Evolutionary conservation across 2,797 vertebrate species (phyloP).

Genomic region (Gymnoscopelus braueri): DNA sequence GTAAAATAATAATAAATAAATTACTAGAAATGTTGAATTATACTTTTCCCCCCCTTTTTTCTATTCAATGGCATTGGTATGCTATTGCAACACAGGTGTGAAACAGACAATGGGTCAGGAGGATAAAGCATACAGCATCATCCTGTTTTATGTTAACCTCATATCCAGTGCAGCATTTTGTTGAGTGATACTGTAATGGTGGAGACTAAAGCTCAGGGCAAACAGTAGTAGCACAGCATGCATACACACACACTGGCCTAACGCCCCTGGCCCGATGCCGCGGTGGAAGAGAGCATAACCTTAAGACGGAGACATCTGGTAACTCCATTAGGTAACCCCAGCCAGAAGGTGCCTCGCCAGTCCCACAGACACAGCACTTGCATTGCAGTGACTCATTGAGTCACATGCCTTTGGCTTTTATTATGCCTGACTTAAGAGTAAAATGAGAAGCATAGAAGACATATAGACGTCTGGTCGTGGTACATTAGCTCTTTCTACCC

Average conservation of each 20-base stretch:
- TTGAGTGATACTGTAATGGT: neutral
- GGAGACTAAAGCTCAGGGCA: neutral
- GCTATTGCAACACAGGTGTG: too few species aligned
- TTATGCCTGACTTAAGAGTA: conserved; percentile 4
- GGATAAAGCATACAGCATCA: neutral
- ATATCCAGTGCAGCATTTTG: neutral
- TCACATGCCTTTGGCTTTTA: conserved; percentile 46
- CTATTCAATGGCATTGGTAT: too few species aligned
- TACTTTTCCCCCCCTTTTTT: too few species aligned
- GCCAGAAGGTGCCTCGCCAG: conserved; percentile 5
- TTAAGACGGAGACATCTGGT: conserved; percentile 13
- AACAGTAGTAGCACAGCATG: neutral
- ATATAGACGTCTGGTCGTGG: conserved; percentile 42
- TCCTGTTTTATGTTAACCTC: neutral
- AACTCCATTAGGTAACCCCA: conserved; percentile 15
- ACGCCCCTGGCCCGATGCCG: conserved; percentile 7
- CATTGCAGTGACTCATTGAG: neutral
- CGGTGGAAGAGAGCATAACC: neutral
- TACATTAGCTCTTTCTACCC: neutral
- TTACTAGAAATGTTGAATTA: too few species aligned
- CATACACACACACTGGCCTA: neutral
- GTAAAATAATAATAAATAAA: too few species aligned
- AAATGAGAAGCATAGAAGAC: conserved; percentile 28
- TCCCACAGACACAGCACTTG: too few species aligned
- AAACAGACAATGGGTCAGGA: neutral